A percentile compares a stretch with the other conserved stretches of the same genome.
phyloP scores from a whole-genome alignment of 1,140 invertebrate species.

The Euura lappo region DNA sequence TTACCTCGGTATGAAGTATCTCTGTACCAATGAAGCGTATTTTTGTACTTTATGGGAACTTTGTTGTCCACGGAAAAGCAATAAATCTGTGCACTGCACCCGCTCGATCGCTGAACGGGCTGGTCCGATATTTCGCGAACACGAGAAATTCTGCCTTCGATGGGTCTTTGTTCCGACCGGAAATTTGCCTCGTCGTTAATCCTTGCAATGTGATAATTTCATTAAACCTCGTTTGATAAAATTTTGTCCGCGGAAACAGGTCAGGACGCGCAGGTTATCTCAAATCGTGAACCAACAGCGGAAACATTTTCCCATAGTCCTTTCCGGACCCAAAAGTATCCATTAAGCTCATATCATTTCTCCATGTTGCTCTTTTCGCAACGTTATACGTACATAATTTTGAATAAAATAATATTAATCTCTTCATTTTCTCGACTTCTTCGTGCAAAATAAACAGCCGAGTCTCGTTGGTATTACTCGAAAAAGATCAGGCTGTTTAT shows the following conservation, averaged over 20 bases:
- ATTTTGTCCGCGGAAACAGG: background rate
- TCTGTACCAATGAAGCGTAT: conserved; percentile 5
- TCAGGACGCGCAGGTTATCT: background rate
- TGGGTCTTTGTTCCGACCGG: too few relatives aligned
- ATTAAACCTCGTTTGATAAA: background rate
- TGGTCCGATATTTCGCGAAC: background rate
- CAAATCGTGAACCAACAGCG: background rate
- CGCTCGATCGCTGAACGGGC: background rate
- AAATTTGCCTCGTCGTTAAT: background rate
- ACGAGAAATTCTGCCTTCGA: background rate
- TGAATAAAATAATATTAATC: background rate
- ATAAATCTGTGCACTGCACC: background rate
- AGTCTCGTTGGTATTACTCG: too few relatives aligned
- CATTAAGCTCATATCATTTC: background rate
- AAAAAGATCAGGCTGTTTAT: too few relatives aligned
- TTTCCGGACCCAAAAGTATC: conserved; percentile 4
- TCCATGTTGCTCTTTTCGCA: background rate
- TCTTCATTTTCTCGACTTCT: too few relatives aligned
- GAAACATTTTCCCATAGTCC: background rate
- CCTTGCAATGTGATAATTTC: background rate
- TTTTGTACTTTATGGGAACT: conserved; percentile 2
- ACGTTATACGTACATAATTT: background rate
- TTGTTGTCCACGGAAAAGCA: conserved; percentile 1
- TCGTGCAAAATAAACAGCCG: too few relatives aligned
- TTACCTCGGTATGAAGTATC: background rate